phyloP scores from a whole-genome alignment of 2,888 invertebrate genomes.

The Rhagophthalmus giganteus region DNA sequence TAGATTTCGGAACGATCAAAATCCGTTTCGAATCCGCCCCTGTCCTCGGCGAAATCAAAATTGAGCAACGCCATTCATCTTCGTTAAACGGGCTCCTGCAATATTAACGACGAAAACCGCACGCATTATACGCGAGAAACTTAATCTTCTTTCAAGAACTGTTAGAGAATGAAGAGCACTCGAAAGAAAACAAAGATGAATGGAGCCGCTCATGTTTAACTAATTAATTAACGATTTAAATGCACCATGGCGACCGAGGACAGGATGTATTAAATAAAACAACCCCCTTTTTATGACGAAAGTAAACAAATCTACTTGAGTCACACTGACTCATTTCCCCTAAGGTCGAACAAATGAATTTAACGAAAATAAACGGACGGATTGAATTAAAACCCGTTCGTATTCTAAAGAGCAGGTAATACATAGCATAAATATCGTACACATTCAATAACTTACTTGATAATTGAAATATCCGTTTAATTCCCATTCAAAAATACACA shows the following conservation, averaged over 20 bases:
- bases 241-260: constrained; percentile 8
- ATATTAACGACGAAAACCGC: background rate
- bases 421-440: no score
- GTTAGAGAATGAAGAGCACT: constrained; percentile 3
- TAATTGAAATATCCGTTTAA: constrained; percentile 44
- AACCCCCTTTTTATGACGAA: constrained; percentile 10
- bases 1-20: no score
- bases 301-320: constrained; percentile 8
- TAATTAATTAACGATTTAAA: constrained; percentile 17
- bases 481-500: constrained; percentile 41
- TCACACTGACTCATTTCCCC: constrained; percentile 14
- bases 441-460: constrained; percentile 37
- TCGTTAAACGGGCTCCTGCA: background rate
- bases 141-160: background rate
- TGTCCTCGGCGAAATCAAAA: background rate
- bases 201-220: constrained; percentile 18
- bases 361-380: no score
- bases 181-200: constrained; percentile 12
- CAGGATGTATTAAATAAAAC: background rate
- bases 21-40: no score
- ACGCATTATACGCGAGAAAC: no score
- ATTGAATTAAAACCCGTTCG: no score
- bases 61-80: background rate
- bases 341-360: background rate
- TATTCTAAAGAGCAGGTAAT: no score